phyloP scores from a whole-genome alignment of 1,140 invertebrate species.

The Drosophila ambigua region DNA sequence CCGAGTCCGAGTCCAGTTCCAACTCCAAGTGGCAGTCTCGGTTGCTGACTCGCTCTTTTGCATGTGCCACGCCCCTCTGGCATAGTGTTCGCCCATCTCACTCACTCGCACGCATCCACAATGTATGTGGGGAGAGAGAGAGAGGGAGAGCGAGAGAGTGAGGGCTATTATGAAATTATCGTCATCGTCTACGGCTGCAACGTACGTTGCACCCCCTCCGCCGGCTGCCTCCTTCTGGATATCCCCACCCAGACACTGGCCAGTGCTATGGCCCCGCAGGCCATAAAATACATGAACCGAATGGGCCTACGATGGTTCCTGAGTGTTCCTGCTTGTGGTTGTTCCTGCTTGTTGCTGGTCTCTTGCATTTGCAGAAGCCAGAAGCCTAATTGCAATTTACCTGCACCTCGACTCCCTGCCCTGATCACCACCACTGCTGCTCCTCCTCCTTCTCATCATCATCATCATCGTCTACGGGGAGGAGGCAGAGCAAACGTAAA shows the following conservation, averaged over 20 bases:
- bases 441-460: neutral
- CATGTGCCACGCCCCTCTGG: conserved; percentile 68
- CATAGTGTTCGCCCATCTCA: conserved; percentile 34
- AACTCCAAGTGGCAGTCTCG: neutral
- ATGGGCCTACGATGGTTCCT: conserved; percentile 54
- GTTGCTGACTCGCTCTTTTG: conserved; percentile 70
- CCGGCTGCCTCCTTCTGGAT: no score
- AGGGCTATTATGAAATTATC: conserved; percentile 80
- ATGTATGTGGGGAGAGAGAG: conserved; percentile 5
- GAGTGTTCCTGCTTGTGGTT: conserved; percentile 3
- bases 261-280: conserved; percentile 59
- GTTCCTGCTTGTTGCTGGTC: conserved; percentile 18
- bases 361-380: conserved; percentile 71
- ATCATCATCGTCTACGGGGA: no score
- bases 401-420: conserved; percentile 55
- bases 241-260: conserved; percentile 39
- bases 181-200: conserved; percentile 46
- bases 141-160: conserved; percentile 24
- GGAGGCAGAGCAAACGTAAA: no score
- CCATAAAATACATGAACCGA: conserved; percentile 76
- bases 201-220: neutral
- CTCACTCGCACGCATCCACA: conserved; percentile 23
- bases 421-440: conserved; percentile 7
- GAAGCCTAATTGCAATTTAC: conserved; percentile 83
- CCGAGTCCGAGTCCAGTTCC: conserved; percentile 20